phyloP scores from a whole-genome alignment of 2,113 vertebrate genomes.

The Oenanthe melanoleuca region DNA sequence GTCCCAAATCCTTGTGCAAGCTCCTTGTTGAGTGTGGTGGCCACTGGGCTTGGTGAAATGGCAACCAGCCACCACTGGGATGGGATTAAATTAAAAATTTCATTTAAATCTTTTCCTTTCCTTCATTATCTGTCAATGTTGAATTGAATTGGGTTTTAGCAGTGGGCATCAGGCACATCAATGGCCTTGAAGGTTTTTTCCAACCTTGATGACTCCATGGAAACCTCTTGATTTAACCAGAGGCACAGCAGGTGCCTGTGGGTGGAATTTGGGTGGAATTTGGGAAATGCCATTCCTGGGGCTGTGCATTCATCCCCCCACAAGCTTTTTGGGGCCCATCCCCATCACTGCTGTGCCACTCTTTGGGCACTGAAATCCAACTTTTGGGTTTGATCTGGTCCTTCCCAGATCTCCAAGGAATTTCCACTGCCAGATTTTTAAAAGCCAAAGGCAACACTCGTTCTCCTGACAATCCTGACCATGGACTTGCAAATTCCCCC shows the following conservation, averaged over 20 bases:
- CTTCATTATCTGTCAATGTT: neutral
- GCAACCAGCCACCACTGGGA: neutral
- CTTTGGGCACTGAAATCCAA: neutral
- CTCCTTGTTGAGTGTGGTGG: neutral
- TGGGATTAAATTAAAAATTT: neutral
- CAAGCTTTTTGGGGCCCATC: neutral
- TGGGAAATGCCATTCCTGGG: neutral
- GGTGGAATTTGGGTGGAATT: neutral
- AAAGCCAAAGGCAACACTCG: accelerated
- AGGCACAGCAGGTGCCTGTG: neutral
- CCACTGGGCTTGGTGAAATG: neutral
- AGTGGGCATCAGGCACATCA: neutral
- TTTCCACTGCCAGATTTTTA: accelerated
- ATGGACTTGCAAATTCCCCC: neutral
- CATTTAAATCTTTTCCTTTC: neutral
- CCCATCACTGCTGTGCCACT: neutral
- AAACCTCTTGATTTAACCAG: neutral
- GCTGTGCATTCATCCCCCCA: neutral
- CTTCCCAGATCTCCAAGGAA: neutral
- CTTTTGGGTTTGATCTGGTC: neutral
- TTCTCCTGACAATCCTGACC: neutral
- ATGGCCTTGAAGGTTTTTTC: neutral
- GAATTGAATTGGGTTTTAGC: neutral
- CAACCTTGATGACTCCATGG: neutral
- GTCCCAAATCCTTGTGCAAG: neutral